Evolutionary conservation across 1,140 invertebrate species (phyloP).

Genomic region (Drosophila miranda): DNA sequence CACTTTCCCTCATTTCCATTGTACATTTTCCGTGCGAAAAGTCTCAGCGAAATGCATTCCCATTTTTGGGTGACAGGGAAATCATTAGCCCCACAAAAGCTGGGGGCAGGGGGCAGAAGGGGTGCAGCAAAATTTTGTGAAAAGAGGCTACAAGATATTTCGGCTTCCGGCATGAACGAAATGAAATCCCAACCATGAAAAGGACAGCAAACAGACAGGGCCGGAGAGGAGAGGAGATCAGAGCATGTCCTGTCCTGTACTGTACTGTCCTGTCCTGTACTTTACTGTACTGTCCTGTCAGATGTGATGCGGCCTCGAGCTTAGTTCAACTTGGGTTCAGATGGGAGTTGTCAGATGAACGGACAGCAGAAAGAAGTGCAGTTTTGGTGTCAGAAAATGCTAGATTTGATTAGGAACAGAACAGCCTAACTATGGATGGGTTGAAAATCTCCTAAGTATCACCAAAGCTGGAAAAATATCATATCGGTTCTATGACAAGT

Average conservation of each 20-base stretch:
- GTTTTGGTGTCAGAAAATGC: too few relatives aligned
- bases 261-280: too few relatives aligned
- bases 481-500: too few relatives aligned
- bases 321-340: conserved; percentile 25
- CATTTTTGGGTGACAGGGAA: conserved; percentile 38
- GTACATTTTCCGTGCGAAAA: conserved; percentile 44
- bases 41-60: conserved; percentile 63
- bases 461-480: too few relatives aligned
- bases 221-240: neutral
- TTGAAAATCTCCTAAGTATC: too few relatives aligned
- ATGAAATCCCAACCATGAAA: conserved; percentile 39
- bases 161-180: conserved; percentile 42
- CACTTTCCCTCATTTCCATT: conserved; percentile 13
- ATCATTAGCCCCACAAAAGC: conserved; percentile 61
- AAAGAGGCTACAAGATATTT: conserved; percentile 72
- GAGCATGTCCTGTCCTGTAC: neutral
- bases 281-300: conserved; percentile 11
- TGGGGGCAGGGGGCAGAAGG: conserved; percentile 5
- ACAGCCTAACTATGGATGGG: too few relatives aligned
- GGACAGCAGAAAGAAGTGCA: too few relatives aligned
- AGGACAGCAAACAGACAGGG: conserved; percentile 7
- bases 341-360: conserved; percentile 32
- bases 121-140: conserved; percentile 49
- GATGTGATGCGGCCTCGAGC: conserved; percentile 32
- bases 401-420: too few relatives aligned